Base-by-base conservation (phyloP, 1,140 invertebrate genomes). In the Apis mellifera region DNA sequence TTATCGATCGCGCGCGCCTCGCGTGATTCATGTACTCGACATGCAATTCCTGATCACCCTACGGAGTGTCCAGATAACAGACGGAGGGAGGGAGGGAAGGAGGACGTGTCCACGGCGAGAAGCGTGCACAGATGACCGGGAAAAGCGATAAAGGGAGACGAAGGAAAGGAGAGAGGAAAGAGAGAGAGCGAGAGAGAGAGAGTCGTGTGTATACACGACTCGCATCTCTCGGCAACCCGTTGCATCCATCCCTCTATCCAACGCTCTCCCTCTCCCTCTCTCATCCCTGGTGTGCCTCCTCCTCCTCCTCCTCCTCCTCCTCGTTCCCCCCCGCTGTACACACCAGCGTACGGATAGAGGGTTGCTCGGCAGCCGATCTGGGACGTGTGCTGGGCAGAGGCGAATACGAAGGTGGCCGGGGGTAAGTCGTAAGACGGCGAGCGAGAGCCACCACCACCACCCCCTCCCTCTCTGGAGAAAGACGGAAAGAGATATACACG, bases 341-440 rank as follows among this genome's bases (percentile, higher is more conserved):
- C 85, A 87, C 77, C 85, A 74, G 84, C 78, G 69, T 82, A 64
- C 72, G 78, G 87, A 89, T 83, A 83, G 88, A 89, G 88, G 86
- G 86, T 88, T 89, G 87, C 84, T 86, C 82, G 88, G 84, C 79
- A 78, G 84, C 78, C 84, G 90, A 91, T 89, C 91, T 89, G 87
- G 90, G 88, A 91, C 90, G 91, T 91, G 90, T 90, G 89, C 84
- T 86, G 89, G 88, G 87, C 91, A 90, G 86, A 84, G 84, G 86
- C 89, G 88, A 88, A 85, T 82, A 76, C 86, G 87, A 82, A 85
- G 89, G 78, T 84, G 83, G 84, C 83, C 82, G 84, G 88, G 78
- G 84, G 80, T 77, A 82, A 86, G 84, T 89, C 79, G 86, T 86
- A 86, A 87, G 86, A 86, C 85, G 85, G 42, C 69, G 74, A 71